A percentile compares a stretch with the other conserved stretches of the same genome.
Evolutionary conservation across 1,140 invertebrate genomes (phyloP).

Genomic region (Adoxophyes honmai): DNA sequence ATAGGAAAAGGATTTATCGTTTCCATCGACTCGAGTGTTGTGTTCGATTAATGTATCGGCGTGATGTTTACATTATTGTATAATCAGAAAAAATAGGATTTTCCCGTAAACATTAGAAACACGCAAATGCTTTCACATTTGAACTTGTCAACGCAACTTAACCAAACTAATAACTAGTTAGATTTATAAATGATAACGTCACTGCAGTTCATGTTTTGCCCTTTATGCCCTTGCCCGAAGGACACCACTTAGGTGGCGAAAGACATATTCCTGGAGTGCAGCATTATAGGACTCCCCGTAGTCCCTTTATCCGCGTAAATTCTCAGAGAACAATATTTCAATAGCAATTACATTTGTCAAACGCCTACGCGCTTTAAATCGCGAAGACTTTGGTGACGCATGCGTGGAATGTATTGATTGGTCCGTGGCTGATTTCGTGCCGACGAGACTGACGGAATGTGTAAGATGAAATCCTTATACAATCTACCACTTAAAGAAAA

Average conservation of each 20-base stretch:
- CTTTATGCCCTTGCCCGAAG: conserved; percentile 21
- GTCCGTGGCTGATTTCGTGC: conserved; percentile 44
- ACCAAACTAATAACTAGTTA: too few species aligned
- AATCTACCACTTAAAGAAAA: neutral
- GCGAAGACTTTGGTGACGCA: conserved; percentile 54
- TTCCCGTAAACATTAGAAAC: neutral
- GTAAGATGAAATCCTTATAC: neutral
- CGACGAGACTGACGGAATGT: conserved; percentile 19
- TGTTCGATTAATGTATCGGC: too few species aligned
- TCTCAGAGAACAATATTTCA: neutral
- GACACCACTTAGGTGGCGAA: neutral
- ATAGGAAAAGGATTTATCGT: too few species aligned
- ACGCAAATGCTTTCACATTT: conserved; percentile 1
- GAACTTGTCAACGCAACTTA: neutral
- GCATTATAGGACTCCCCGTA: too few species aligned
- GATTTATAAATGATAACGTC: neutral
- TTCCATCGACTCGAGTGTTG: too few species aligned
- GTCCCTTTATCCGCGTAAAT: neutral
- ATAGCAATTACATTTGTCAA: conserved; percentile 21
- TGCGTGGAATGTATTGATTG: conserved; percentile 69
- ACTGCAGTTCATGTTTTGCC: neutral
- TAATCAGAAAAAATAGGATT: too few species aligned
- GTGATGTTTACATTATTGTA: too few species aligned
- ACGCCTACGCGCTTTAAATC: conserved; percentile 30
- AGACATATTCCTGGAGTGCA: too few species aligned